Conservation (phyloP, 2,113 vertebrate species). For the Xiphophorus maculatus region DNA sequence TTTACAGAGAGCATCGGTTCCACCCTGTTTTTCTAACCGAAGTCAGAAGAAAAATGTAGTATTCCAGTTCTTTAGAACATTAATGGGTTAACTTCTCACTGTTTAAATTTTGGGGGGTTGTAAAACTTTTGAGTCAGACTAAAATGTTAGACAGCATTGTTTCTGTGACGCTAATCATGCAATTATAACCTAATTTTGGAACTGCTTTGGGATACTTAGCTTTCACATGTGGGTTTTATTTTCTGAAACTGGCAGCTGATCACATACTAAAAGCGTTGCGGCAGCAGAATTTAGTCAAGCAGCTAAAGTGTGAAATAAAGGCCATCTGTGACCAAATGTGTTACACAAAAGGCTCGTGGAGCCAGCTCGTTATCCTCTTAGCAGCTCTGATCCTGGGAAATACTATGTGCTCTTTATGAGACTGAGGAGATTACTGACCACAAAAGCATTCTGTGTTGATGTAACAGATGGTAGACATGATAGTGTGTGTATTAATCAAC, state of each 20-base stretch:
- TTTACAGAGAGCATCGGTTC: conserved; percentile 5
- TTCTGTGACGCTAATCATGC: conserved; percentile 31
- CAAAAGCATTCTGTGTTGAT: background rate
- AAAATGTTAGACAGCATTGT: conserved; percentile 16
- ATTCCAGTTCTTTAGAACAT: background rate
- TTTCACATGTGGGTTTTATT: conserved; percentile 49
- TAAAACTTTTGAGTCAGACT: conserved; percentile 1
- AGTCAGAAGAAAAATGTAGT: background rate
- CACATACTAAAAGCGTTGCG: conserved; percentile 25
- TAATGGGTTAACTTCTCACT: too few relatives aligned
- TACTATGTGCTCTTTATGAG: conserved; percentile 41
- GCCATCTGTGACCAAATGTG: conserved; percentile 66
- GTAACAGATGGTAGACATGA: conserved; percentile 7
- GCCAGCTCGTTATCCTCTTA: conserved; percentile 62
- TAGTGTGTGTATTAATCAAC: conserved; percentile 39
- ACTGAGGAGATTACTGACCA: conserved; percentile 39
- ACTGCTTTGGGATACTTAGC: conserved; percentile 30
- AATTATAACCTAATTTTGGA: conserved; percentile 48
- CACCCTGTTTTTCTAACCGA: conserved; percentile 1
- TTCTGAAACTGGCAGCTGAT: conserved; percentile 53
- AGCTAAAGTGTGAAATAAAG: conserved; percentile 63
- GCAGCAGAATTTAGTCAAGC: conserved; percentile 49
- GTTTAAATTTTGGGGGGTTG: background rate
- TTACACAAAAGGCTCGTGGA: conserved; percentile 49
- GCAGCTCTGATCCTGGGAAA: conserved; percentile 57